Conservation (phyloP, 2,888 invertebrate genomes). For the Harpalus rubripes region DNA sequence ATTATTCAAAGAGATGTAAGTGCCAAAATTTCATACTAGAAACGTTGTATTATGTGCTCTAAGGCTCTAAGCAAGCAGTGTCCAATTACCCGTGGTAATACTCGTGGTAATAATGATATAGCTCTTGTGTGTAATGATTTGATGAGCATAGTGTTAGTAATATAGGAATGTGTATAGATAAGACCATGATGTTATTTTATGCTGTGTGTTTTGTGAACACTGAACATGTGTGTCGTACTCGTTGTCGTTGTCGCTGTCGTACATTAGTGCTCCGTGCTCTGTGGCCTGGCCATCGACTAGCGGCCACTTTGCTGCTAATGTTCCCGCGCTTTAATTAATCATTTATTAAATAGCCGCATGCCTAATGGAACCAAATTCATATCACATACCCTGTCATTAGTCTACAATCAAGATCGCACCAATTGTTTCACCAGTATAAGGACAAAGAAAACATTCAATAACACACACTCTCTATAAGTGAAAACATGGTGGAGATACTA, state of each 20-base stretch:
- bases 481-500: not conserved
- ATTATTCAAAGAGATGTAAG: no score
- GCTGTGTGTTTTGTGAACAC: not conserved
- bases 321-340: constrained; percentile 49
- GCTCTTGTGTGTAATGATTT: not conserved
- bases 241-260: not conserved
- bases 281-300: not conserved
- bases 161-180: not conserved
- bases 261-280: not conserved
- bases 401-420: constrained; percentile 32
- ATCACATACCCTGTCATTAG: constrained; percentile 61
- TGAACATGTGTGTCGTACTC: not conserved
- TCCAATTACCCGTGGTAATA: no score
- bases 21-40: no score
- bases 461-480: not conserved
- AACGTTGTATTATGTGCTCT: no score
- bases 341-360: constrained; percentile 60
- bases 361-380: constrained; percentile 64
- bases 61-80: no score
- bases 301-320: constrained; percentile 1
- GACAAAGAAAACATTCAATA: not conserved
- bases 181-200: no score
- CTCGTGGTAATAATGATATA: no score
- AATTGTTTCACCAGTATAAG: not conserved
- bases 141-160: not conserved